A percentile compares a stretch with the other conserved stretches of the same genome.
phyloP scores from a whole-genome alignment of 2,113 vertebrate species.

The Aplodontia rufa region DNA sequence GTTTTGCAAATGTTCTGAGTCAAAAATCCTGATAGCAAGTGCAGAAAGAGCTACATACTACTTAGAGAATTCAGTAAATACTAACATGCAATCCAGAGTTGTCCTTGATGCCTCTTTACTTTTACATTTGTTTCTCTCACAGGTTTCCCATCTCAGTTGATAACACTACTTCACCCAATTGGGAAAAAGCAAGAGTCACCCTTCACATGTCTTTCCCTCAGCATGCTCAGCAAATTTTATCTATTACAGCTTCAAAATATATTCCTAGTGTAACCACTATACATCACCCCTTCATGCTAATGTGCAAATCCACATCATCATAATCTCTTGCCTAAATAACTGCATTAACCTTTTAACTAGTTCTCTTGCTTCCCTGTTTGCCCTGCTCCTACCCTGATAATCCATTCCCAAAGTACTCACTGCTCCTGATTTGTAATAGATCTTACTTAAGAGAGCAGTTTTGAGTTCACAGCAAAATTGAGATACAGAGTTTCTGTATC shows the following conservation, averaged over 20 bases:
- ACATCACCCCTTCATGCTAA: too few relatives aligned
- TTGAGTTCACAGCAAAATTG: neutral
- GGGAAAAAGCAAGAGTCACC: neutral
- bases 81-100: neutral
- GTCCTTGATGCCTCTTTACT: neutral
- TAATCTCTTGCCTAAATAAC: neutral
- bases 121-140: neutral
- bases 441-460: neutral
- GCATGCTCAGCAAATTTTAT: neutral
- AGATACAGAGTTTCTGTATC: neutral
- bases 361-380: neutral
- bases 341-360: neutral
- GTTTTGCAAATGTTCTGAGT: neutral
- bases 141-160: neutral
- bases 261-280: neutral
- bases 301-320: neutral
- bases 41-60: neutral
- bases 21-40: neutral
- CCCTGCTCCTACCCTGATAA: neutral
- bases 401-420: neutral
- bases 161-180: neutral
- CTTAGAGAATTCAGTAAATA: neutral
- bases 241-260: neutral
- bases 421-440: neutral
- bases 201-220: neutral